Evolutionary conservation across 1,140 invertebrate species (phyloP).

Genomic region (Aphelenchoides fujianensis): DNA sequence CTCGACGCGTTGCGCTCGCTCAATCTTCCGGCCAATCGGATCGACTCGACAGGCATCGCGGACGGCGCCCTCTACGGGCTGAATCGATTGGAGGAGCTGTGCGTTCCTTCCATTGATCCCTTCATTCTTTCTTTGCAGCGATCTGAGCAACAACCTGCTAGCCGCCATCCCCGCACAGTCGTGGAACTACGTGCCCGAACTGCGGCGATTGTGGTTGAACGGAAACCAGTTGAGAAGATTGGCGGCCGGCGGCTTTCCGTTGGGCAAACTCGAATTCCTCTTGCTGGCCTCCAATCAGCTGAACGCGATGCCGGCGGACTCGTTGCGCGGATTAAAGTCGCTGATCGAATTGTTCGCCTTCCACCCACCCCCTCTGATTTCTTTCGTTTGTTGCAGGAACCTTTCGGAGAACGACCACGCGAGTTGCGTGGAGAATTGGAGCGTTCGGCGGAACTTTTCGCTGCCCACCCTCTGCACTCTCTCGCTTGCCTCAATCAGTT

Average conservation of each 20-base stretch:
- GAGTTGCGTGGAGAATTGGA: background rate
- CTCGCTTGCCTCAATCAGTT: background rate
- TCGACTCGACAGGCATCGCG: background rate
- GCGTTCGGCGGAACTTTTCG: background rate
- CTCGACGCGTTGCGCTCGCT: background rate
- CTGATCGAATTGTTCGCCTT: background rate
- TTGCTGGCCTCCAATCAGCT: constrained; percentile 1
- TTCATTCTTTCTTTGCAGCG: too few species aligned
- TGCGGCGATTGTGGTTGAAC: constrained; percentile 1
- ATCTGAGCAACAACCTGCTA: background rate
- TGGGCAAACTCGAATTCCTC: background rate
- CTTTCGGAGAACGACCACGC: constrained; percentile 1
- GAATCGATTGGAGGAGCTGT: background rate
- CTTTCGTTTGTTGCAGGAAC: too few species aligned
- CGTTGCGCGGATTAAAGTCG: background rate
- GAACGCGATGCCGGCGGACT: background rate
- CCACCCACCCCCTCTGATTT: too few species aligned
- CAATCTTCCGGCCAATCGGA: background rate
- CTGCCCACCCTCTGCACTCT: background rate
- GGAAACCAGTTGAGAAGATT: background rate
- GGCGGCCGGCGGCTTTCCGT: background rate
- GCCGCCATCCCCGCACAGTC: background rate
- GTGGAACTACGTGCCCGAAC: background rate
- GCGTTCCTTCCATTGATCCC: background rate
- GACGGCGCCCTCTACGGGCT: constrained; percentile 2